phyloP scores from a whole-genome alignment of 2,888 invertebrate genomes.

The Steinernema scapterisci region DNA sequence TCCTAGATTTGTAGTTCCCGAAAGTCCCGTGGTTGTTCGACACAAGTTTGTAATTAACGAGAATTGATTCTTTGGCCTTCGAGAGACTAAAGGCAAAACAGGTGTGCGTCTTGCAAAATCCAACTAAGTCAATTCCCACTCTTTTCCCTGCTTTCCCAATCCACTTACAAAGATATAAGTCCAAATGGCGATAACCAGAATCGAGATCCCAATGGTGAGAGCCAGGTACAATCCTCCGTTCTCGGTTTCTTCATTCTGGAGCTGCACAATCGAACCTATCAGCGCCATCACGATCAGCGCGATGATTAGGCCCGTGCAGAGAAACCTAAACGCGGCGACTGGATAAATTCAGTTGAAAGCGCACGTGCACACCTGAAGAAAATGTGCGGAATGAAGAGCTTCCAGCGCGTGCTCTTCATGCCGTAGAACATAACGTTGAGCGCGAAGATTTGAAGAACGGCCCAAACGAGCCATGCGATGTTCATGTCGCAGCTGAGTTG shows the following conservation, averaged over 20 bases:
- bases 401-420: conserved; percentile 49
- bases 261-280: background rate
- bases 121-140: no score
- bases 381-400: conserved; percentile 59
- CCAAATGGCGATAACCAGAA: conserved; percentile 33
- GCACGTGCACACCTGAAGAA: conserved; percentile 44
- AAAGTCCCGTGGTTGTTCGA: no score
- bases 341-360: conserved; percentile 2
- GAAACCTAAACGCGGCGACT: conserved; percentile 25
- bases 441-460: conserved; percentile 51
- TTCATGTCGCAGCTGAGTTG: conserved; percentile 47
- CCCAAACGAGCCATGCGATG: conserved; percentile 53
- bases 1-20: no score
- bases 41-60: no score
- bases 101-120: no score
- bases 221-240: conserved; percentile 8
- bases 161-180: conserved; percentile 35
- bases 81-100: no score
- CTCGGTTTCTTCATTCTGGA: conserved; percentile 2
- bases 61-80: no score
- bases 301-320: conserved; percentile 24
- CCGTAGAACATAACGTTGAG: conserved; percentile 61
- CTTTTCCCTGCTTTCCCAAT: no score
- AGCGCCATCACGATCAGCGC: conserved; percentile 2
- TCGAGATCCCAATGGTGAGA: conserved; percentile 28